Conservation (phyloP, 2,113 vertebrate species). For the Hippocampus abdominalis region DNA sequence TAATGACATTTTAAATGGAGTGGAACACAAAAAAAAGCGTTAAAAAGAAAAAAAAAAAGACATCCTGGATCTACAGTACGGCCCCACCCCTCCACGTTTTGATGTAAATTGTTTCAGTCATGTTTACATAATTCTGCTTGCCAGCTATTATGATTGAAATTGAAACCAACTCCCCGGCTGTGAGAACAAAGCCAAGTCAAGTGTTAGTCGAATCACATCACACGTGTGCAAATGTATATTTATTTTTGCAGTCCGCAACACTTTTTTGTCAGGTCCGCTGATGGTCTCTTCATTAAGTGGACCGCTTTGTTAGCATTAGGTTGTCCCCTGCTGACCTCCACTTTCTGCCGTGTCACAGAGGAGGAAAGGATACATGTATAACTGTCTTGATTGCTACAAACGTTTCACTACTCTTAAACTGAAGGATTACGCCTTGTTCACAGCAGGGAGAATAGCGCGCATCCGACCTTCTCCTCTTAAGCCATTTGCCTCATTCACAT, state of each 20-base stretch:
- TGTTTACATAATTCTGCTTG: neutral
- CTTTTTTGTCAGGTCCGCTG: conserved; percentile 54
- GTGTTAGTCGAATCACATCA: conserved; percentile 10
- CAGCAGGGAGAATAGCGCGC: conserved; percentile 56
- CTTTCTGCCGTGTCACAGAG: conserved; percentile 57
- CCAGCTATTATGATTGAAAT: neutral
- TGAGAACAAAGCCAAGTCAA: conserved; percentile 8
- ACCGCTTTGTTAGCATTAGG: conserved; percentile 66
- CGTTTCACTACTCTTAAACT: conserved; percentile 65
- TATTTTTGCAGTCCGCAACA: conserved; percentile 18
- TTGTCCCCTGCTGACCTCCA: conserved; percentile 54
- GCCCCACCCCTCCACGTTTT: neutral
- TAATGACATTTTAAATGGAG: conserved; percentile 9
- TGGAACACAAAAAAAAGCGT: neutral
- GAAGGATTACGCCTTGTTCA: conserved; percentile 66
- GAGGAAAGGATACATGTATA: conserved; percentile 54
- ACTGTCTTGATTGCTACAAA: conserved; percentile 64
- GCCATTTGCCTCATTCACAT: conserved; percentile 43
- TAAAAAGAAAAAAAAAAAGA: neutral
- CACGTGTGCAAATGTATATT: conserved; percentile 9
- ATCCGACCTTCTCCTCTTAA: conserved; percentile 49
- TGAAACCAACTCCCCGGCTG: neutral
- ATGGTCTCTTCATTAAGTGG: conserved; percentile 48
- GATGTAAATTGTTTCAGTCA: neutral
- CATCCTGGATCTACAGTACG: neutral